Base-by-base conservation (phyloP, 2,113 vertebrate species). In the Lampris megalopsis region DNA sequence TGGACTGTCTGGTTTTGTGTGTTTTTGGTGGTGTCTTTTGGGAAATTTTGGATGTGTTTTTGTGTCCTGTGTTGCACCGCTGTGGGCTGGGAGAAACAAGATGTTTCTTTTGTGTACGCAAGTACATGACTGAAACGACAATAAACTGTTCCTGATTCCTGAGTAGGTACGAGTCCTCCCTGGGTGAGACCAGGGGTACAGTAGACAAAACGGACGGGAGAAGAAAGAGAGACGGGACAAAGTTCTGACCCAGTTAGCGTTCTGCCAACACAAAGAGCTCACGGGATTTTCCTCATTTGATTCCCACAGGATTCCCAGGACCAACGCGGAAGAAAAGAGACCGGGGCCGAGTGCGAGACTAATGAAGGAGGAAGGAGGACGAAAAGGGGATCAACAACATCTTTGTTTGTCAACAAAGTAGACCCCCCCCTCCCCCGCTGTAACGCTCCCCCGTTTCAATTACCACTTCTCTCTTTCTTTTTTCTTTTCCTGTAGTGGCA, bases 401-500 rank as follows among this genome's bases (percentile, higher is more conserved):
- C n/a, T 72, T 45, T 82, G 65, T 85, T 87, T 85, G 82, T 85
- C 80, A 86, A 88, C 82, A 90, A 63, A 48, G 36, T 61, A 24
- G 24, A 24, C 24, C 24, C 24, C 24, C 63, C 67, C 47, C 80
- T 73, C 71, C 74, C 66, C 59, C 71, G 75, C 87, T 77, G 47
- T 48, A 72, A 40, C 5, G 64, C 0, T 43, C 3, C 35, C 40
- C 37, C n/a, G 38, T 5, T 50, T 62, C 38, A 45, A 11, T 63
- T 52, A 3, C 11, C 49, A 24, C 24, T 24, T 24, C 24, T 24
- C 24, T 24, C 24, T 24, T 24, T 24, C 4, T 4, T 4, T 3
- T 5, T 11, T 52, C 3, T 52, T 85, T 89, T 80, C 73, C 77
- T 69, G 80, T 50, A 63, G 41, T 0, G n/a, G 65, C 41, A 43